Evolutionary conservation across 2,113 vertebrate genomes (phyloP), one percentile per base, ranked within the genome.

Genomic region (Axis porcinus): DNA sequence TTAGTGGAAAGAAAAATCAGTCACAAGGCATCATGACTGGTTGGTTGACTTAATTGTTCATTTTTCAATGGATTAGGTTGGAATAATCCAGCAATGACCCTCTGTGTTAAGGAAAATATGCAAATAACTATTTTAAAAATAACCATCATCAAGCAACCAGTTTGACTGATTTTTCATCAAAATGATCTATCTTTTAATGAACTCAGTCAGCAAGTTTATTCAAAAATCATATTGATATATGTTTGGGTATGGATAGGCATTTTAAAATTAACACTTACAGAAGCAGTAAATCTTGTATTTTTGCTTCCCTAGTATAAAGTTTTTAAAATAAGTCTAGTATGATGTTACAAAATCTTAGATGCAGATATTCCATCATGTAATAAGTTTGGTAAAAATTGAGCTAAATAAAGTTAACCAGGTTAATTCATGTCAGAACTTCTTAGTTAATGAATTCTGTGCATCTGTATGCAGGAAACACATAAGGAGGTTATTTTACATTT

Each of bases 71-170:
- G 47, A 54, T 55, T 81, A 62, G 82, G 21, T 60, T 96, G 19
- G 25, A 86, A 85, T 85, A 94, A 95, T 82, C 28, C 10, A 94
- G 27, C 52, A 94, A 70, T 60, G 54, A 85, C 17, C 52, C 95
- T 33, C 62, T 89, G 19, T 54, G 33, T 82, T 58, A 86, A 78
- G 27, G 62, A 88, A 74, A 95, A 95, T 3, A 94, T 79, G 70
- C 86, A 95, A 93, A 54, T 55, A 54, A 84, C 17, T 25, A 89
- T 89, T 96, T 78, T 28, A 86, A 95, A 92, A 84, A 33, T 81
- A 81, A 47, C 45, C 78, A 33, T 33, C 86, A 36, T 50, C 16
- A 92, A 90, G 25, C 25, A 84, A 94, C 50, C 7, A 79, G 33
- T 50, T 28, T 94, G 33, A 10, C 14, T 96, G 27, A 36, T 50